Conservation (phyloP, 1,140 invertebrate species). For the Drosophila pallidifrons region DNA sequence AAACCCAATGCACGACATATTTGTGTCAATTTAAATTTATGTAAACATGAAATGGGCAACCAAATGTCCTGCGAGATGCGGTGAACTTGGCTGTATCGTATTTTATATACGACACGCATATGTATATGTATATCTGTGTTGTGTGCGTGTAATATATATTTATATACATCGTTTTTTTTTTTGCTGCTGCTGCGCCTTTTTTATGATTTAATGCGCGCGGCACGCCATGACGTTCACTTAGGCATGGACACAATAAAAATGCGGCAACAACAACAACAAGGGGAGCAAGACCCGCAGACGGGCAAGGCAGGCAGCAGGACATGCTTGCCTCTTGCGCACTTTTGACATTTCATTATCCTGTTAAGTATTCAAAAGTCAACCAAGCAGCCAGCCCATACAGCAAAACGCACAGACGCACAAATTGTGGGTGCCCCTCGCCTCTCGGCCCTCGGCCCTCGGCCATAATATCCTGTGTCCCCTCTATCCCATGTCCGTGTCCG, state of each 20-base stretch:
- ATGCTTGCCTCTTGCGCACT: slow-evolving; percentile 75
- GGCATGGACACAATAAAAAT: slow-evolving; percentile 78
- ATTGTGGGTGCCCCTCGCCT: slow-evolving; percentile 30
- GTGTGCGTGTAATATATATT: slow-evolving; percentile 16
- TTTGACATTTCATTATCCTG: slow-evolving; percentile 83
- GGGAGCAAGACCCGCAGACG: background rate
- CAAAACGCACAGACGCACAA: slow-evolving; percentile 46
- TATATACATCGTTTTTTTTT: slow-evolving; percentile 24
- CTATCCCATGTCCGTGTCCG: slow-evolving; percentile 11
- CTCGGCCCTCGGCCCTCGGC: background rate
- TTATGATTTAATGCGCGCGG: slow-evolving; percentile 82
- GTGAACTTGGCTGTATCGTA: slow-evolving; percentile 54
- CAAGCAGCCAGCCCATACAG: slow-evolving; percentile 54
- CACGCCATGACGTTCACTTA: slow-evolving; percentile 79
- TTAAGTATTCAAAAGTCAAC: slow-evolving; percentile 83
- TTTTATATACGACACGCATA: slow-evolving; percentile 10
- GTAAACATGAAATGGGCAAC: slow-evolving; percentile 74
- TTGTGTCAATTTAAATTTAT: slow-evolving; percentile 83
- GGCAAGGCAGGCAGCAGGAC: slow-evolving; percentile 36
- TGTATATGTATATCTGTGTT: slow-evolving; percentile 3
- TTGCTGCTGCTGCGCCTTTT: slow-evolving; percentile 27
- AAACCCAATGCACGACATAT: slow-evolving; percentile 48
- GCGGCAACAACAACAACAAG: slow-evolving; percentile 48
- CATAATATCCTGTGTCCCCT: background rate
- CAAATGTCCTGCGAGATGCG: slow-evolving; percentile 46